Evolutionary conservation across 2,113 vertebrate species (phyloP).

Genomic region (Tor tambroides): DNA sequence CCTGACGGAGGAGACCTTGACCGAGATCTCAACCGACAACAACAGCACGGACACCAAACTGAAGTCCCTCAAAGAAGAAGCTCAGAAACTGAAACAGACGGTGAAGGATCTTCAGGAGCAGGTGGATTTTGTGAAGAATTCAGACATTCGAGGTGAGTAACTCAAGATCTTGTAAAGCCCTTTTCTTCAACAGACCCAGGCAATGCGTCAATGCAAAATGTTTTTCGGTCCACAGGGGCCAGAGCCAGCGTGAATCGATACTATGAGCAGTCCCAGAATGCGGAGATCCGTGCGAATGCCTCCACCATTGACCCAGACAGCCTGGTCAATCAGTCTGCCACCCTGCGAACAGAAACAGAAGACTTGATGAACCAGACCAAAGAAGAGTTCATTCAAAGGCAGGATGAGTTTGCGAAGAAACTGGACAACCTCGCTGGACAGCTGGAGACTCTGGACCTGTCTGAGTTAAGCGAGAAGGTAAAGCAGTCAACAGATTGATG

Average conservation of each 20-base stretch:
- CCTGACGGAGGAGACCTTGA: conserved; percentile 79
- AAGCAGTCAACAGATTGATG: neutral
- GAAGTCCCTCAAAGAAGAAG: conserved; percentile 77
- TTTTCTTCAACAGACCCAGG: neutral
- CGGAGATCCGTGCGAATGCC: conserved; percentile 85
- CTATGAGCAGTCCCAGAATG: conserved; percentile 85
- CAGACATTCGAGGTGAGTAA: conserved; percentile 87
- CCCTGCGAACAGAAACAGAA: conserved; percentile 79
- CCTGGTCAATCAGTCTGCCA: conserved; percentile 75
- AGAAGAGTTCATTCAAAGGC: conserved; percentile 78
- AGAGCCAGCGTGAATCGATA: conserved; percentile 89
- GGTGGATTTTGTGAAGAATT: conserved; percentile 95
- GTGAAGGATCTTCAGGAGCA: conserved; percentile 88
- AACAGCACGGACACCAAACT: conserved; percentile 77
- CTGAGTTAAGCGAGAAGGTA: conserved; percentile 82
- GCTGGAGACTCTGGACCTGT: conserved; percentile 89
- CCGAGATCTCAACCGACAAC: conserved; percentile 71
- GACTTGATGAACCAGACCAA: conserved; percentile 80
- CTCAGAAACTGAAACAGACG: conserved; percentile 80
- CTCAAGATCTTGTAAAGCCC: neutral
- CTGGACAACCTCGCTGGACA: conserved; percentile 90
- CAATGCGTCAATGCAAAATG: neutral
- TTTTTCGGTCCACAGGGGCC: conserved; percentile 79
- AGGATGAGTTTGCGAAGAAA: conserved; percentile 85
- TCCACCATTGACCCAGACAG: conserved; percentile 78